These are phyloP conservation scores for Tauraco hartlaubi DNA, from an alignment of 2,797 vertebrate species.

Conservation along the genomic window DNA sequence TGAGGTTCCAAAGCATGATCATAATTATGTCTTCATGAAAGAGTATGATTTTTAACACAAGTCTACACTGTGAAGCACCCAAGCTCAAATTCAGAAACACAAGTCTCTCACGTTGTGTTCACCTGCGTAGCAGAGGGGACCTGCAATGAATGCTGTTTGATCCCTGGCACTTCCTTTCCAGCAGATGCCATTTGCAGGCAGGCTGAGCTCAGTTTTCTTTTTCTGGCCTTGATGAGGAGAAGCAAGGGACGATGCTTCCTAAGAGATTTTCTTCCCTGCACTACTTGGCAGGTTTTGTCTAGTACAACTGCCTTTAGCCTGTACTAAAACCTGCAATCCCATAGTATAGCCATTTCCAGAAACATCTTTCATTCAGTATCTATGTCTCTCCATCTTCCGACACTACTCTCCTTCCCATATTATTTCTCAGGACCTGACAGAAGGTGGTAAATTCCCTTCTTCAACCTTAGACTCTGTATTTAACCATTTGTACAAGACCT, in stretches of 20 bases:
- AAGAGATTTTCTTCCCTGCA: background rate
- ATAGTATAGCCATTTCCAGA: background rate
- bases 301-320: background rate
- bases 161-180: background rate
- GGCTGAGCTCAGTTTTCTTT: background rate
- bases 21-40: background rate
- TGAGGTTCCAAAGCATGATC: background rate
- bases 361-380: background rate
- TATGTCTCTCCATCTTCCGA: background rate
- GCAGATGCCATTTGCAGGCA: background rate
- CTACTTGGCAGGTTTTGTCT: background rate
- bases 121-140: background rate
- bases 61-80: background rate
- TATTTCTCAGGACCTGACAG: background rate
- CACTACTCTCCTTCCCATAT: background rate
- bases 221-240: background rate
- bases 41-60: background rate
- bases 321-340: background rate
- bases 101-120: background rate
- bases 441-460: background rate
- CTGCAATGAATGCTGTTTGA: background rate
- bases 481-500: background rate
- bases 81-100: background rate
- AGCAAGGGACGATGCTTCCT: background rate
- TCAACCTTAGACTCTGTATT: accelerated